Evolutionary conservation across 2,113 vertebrate genomes (phyloP), one percentile per base, ranked within the genome.

Genomic region (Lasiurus borealis): DNA sequence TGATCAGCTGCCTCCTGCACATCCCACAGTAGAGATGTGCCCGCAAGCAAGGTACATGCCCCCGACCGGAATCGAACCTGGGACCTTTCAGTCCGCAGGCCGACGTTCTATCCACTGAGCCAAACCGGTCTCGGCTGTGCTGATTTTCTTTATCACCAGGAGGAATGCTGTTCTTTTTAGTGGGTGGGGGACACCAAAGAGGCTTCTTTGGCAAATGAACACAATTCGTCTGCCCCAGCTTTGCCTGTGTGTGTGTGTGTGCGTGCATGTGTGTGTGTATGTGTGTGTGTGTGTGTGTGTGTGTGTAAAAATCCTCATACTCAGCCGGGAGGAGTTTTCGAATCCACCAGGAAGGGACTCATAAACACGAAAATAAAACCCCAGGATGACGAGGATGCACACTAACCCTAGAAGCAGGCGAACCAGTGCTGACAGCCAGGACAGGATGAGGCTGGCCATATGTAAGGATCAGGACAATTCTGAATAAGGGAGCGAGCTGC

Each of bases 241-340:
- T 71, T 27, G 16, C 5, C 0, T 25, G n/a, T 6, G 2, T 34
- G 50, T 69, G 90, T 40, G 40, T 40, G 40, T 40, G 40, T n/a
- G n/a, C n/a, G n/a, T n/a, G n/a, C n/a, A n/a, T 40, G 40, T 40
- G 40, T 6, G 2, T 34, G 50, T 69, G 90, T 85, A 96, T n/a
- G n/a, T 25, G n/a, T 6, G 2, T 34, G 50, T 69, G 90, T 40
- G 40, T 40, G 40, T 40, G 40, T 40, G 40, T 40, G 40, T 6
- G 2, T 34, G 50, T 69, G 90, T 85, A 96, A 97, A 94, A 97
- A 97, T 96, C 97, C 94, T 96, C 96, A 98, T 29, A 18, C 77
- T 93, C 5, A 96, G 90, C 90, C 0, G 13, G 96, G n/a, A 88
- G 96, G n/a, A 88, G 82, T 36, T 94, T 52, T 66, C 62, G 82